A percentile compares a stretch with the other conserved stretches of the same genome.
Conservation (phyloP, 2,888 invertebrate species). For the Metalampra italica region DNA sequence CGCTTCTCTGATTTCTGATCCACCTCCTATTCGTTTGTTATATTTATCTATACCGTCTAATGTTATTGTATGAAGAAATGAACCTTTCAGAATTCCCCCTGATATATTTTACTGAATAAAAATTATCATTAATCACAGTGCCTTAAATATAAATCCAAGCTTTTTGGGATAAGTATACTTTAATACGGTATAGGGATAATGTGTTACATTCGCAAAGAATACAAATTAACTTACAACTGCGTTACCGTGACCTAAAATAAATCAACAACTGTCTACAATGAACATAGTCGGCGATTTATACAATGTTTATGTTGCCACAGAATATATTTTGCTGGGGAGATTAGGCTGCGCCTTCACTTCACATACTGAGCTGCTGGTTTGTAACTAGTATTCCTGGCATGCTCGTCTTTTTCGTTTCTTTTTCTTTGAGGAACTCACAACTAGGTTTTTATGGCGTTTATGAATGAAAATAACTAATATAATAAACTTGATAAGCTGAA, state of each 20-base stretch:
- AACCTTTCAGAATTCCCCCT: too few relatives aligned
- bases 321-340: neutral
- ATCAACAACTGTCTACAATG: constrained; percentile 32
- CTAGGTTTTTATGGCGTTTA: neutral
- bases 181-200: too few relatives aligned
- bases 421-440: neutral
- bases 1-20: too few relatives aligned
- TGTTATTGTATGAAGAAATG: too few relatives aligned
- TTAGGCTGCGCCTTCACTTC: constrained; percentile 10
- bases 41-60: too few relatives aligned
- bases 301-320: constrained; percentile 19
- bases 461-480: too few relatives aligned
- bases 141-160: too few relatives aligned
- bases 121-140: too few relatives aligned
- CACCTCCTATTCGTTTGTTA: too few relatives aligned
- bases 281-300: constrained; percentile 31
- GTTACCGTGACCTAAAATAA: constrained; percentile 51
- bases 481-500: too few relatives aligned
- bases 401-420: neutral
- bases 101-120: too few relatives aligned
- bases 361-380: neutral
- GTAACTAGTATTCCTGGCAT: neutral
- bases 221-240: constrained; percentile 29
- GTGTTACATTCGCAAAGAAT: neutral
- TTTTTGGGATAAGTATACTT: too few relatives aligned